A percentile compares a stretch with the other conserved stretches of the same genome.
These are phyloP conservation scores for Philaethria dido DNA, from an alignment of 2,888 invertebrate species.

Conservation along the genomic window DNA sequence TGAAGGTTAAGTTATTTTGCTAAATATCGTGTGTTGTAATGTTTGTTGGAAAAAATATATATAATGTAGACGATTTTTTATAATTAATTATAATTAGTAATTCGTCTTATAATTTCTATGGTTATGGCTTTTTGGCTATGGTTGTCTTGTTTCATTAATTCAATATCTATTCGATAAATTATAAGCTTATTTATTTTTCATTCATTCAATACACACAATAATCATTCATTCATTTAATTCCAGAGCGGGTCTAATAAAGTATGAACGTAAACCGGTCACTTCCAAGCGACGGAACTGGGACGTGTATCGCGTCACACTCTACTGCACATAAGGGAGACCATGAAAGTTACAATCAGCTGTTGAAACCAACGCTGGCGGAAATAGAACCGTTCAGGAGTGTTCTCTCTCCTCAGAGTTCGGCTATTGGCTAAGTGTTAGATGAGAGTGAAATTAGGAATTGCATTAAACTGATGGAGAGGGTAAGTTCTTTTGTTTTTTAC, in stretches of 20 bases:
- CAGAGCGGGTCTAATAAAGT: slow-evolving; percentile 96
- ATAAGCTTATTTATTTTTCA: background rate
- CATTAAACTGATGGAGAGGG: slow-evolving; percentile 93
- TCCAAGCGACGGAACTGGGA: slow-evolving; percentile 96
- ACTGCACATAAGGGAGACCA: slow-evolving; percentile 98
- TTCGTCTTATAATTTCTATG: no score
- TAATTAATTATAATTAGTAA: no score
- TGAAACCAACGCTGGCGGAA: slow-evolving; percentile 98
- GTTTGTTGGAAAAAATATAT: no score
- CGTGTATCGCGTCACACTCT: slow-evolving; percentile 99
- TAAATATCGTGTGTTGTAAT: no score
- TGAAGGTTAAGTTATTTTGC: no score
- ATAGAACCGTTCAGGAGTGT: slow-evolving; percentile 99
- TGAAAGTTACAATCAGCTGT: slow-evolving; percentile 97
- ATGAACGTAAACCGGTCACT: slow-evolving; percentile 96
- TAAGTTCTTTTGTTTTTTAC: slow-evolving; percentile 48
- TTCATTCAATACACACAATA: no score
- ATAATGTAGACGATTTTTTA: no score
- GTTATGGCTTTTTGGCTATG: no score
- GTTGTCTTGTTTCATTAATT: no score
- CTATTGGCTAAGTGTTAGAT: slow-evolving; percentile 95
- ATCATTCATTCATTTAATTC: background rate
- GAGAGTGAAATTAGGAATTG: slow-evolving; percentile 98
- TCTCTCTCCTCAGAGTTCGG: slow-evolving; percentile 98
- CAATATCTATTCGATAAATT: no score